A percentile compares a stretch with the other conserved stretches of the same genome.
phyloP scores from a whole-genome alignment of 2,888 invertebrate genomes.

The Litoditis marina region DNA sequence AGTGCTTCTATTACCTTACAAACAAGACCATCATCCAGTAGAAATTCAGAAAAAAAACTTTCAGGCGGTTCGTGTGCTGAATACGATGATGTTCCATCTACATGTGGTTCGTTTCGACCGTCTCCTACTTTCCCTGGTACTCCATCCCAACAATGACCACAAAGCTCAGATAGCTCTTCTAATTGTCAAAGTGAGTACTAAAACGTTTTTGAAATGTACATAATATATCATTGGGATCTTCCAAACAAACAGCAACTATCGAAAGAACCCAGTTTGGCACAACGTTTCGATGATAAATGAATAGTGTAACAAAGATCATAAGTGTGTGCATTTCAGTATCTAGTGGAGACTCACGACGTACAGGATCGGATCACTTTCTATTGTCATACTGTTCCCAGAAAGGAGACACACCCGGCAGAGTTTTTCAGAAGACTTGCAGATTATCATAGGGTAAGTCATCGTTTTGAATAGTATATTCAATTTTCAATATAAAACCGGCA shows the following conservation, averaged over 20 bases:
- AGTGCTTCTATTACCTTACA: no score
- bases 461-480: no score
- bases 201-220: not conserved
- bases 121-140: slow-evolving; percentile 44
- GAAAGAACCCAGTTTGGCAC: no score
- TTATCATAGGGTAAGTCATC: slow-evolving; percentile 28
- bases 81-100: slow-evolving; percentile 41
- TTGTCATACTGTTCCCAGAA: slow-evolving; percentile 22
- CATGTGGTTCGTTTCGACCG: slow-evolving; percentile 47
- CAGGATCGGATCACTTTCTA: slow-evolving; percentile 24
- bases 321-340: no score
- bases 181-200: slow-evolving; percentile 22
- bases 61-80: slow-evolving; percentile 34
- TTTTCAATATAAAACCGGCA: no score
- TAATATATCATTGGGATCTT: not conserved
- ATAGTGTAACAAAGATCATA: no score
- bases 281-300: no score
- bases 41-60: slow-evolving; percentile 4
- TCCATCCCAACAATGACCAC: slow-evolving; percentile 49
- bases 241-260: no score
- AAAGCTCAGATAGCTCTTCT: slow-evolving; percentile 29
- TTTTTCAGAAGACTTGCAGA: slow-evolving; percentile 44
- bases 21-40: no score
- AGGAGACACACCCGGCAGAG: slow-evolving; percentile 25
- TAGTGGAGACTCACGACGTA: slow-evolving; percentile 22